These are phyloP conservation scores for Aquatica leii DNA, from an alignment of 2,888 invertebrate genomes.

Conservation along the genomic window DNA sequence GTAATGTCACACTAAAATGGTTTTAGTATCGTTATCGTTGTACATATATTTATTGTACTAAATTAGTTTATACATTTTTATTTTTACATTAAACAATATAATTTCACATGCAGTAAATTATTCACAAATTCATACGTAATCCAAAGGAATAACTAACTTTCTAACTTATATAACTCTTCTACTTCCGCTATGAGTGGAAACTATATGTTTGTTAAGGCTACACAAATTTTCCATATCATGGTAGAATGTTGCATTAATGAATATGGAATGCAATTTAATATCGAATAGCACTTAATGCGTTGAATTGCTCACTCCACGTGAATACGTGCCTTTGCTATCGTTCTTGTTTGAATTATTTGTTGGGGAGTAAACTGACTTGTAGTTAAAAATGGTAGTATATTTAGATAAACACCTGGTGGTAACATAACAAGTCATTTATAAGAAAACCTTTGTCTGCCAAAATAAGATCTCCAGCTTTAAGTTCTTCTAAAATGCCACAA, in stretches of 20 bases:
- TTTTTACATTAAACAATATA: neutral
- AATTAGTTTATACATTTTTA: neutral
- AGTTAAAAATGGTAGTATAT: too few species aligned
- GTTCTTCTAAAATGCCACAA: too few species aligned
- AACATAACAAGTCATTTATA: too few species aligned
- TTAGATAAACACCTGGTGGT: too few species aligned
- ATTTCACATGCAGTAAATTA: neutral
- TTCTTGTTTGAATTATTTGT: too few species aligned
- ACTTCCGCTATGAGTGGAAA: neutral
- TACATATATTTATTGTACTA: neutral
- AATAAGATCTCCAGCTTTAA: too few species aligned
- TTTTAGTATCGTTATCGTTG: neutral
- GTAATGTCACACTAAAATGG: neutral
- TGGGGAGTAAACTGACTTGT: too few species aligned
- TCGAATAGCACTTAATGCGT: neutral
- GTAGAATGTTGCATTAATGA: neutral
- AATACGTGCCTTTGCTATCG: too few species aligned
- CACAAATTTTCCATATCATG: neutral
- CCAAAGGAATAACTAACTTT: neutral
- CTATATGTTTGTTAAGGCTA: neutral
- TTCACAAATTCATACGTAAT: neutral
- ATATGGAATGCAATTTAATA: neutral
- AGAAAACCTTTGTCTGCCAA: too few species aligned
- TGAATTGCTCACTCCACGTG: too few species aligned
- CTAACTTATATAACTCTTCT: neutral